A percentile compares a stretch with the other conserved stretches of the same genome.
Evolutionary conservation across 2,113 vertebrate genomes (phyloP).

Genomic region (Leptobrachium leishanense): DNA sequence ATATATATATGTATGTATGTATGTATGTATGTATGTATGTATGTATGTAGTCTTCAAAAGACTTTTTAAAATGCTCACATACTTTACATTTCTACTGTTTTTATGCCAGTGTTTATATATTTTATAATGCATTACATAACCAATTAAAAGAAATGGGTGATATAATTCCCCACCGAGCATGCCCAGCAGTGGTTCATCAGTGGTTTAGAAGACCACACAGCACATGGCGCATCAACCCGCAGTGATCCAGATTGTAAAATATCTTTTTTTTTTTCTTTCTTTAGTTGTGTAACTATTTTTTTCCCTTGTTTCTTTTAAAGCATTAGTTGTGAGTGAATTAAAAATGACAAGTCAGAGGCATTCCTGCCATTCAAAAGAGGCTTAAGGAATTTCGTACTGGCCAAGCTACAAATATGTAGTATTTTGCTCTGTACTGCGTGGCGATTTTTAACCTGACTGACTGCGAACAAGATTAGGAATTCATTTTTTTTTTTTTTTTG

Average conservation of each 20-base stretch:
- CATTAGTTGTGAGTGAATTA: slow-evolving; percentile 69
- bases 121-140: not conserved
- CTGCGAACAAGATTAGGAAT: slow-evolving; percentile 80
- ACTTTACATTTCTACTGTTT: no score
- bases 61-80: no score
- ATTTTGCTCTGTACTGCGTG: slow-evolving; percentile 76
- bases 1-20: no score
- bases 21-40: no score
- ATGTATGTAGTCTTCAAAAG: no score
- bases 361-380: slow-evolving; percentile 78
- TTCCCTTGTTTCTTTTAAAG: slow-evolving; percentile 69
- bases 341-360: slow-evolving; percentile 78
- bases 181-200: no score
- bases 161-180: no score
- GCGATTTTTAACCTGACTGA: slow-evolving; percentile 73
- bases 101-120: no score
- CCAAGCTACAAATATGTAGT: slow-evolving; percentile 83
- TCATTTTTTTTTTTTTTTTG: slow-evolving; percentile 27
- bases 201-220: no score
- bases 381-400: slow-evolving; percentile 91
- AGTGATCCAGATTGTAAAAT: slow-evolving; percentile 52
- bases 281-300: slow-evolving; percentile 53
- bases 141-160: no score
- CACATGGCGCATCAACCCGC: not conserved
- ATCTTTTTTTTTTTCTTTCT: slow-evolving; percentile 46